Base-by-base conservation (phyloP, 1,140 invertebrate species). In the Dolichoris vasculosae region DNA sequence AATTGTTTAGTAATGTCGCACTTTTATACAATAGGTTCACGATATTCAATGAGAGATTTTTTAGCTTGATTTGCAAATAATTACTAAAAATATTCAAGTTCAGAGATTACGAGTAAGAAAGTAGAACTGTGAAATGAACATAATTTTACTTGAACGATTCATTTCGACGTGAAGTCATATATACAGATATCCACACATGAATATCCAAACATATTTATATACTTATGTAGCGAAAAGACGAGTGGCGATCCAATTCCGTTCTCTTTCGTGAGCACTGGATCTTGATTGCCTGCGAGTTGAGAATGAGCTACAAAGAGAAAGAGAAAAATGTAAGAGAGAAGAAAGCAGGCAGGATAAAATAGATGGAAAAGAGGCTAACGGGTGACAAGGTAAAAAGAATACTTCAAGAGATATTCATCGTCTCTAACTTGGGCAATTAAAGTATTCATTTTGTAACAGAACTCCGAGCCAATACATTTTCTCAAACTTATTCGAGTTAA, bases 401-500 rank as follows among this genome's bases (percentile, higher is more conserved):
- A 2, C 46, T 13, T 30, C 26, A 32, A 0, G 64, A 55, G 67
- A 82, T 82, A 30, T 67, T 67, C 17, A 82, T 55, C 80, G 59
- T 26, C 80, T 51, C 46, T 15, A 82, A 71, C 80, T 82, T 71
- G 43, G 46, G 38, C 67, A 71, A 82, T 82, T 82, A 82, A 82
- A 82, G 80, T 71, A 82, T 82, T 82, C 67, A 71, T 71, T 82
- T 48, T 69, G 40, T 20, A 82, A 71, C 30, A 30, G 80, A 71
- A 51, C 67, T 32, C 30, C n/a, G 46, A 30, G 9, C 38, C 78
- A 78, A 78, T 40, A 23, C 63, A 67, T 64, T 67, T 67, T 67
- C 59, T 20, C 7, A 46, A 67, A 64, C 23, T 67, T 67, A 67
- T 2, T n/a, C 32, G 48, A 63, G 35, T 17, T 51, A 23, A 51